Percentiles rank a stretch among this genome's conserved stretches.
These are phyloP conservation scores for Patella pellucida DNA, from an alignment of 2,888 invertebrate species.

Conservation along the genomic window DNA sequence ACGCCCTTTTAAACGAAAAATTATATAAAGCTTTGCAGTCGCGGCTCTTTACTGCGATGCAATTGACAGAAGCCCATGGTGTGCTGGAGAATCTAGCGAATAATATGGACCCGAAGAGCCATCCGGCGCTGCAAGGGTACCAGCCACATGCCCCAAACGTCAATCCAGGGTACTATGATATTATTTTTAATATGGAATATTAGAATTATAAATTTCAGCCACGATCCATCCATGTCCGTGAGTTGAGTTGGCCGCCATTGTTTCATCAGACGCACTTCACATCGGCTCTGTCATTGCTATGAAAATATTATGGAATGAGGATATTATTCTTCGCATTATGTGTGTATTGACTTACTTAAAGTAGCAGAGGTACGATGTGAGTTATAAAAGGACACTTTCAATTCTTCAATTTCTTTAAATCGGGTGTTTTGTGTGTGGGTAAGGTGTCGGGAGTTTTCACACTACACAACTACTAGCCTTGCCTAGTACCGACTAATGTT, in stretches of 20 bases:
- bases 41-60: constrained; percentile 56
- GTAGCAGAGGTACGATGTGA: constrained; percentile 4
- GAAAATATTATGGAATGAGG: background rate
- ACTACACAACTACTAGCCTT: no score
- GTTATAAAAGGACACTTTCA: background rate
- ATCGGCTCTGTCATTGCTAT: constrained; percentile 34
- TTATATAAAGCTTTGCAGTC: constrained; percentile 54
- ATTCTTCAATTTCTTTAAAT: no score
- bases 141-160: constrained; percentile 71
- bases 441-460: no score
- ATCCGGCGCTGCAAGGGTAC: constrained; percentile 72
- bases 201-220: constrained; percentile 6
- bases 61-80: constrained; percentile 57
- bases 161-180: constrained; percentile 72
- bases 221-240: constrained; percentile 16
- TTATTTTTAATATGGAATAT: constrained; percentile 59
- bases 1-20: constrained; percentile 54
- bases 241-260: constrained; percentile 41
- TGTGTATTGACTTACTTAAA: background rate
- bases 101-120: constrained; percentile 73
- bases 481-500: no score
- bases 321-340: background rate
- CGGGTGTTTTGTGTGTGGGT: no score
- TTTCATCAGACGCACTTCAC: constrained; percentile 31
- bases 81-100: constrained; percentile 60